A percentile compares a stretch with the other conserved stretches of the same genome.
Conservation (phyloP, 2,797 vertebrate genomes). For the Numenius phaeopus region DNA sequence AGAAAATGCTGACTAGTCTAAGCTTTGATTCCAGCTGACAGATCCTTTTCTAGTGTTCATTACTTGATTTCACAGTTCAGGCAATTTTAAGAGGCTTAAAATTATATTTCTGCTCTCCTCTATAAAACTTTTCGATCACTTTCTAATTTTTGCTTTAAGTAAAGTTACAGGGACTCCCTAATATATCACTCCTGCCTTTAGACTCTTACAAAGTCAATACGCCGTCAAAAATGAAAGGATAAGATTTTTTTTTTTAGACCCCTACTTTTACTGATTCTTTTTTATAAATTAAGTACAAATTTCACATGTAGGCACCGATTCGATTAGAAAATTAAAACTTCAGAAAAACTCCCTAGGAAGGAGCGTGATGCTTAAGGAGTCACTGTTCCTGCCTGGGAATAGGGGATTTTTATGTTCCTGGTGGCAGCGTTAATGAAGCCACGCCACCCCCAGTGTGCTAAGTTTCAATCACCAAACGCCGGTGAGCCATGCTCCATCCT, state of each 20-base stretch:
- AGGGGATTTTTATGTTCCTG: not conserved
- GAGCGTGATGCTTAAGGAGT: not conserved
- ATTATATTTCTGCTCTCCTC: slow-evolving; percentile 78
- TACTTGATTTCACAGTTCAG: slow-evolving; percentile 88
- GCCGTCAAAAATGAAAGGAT: slow-evolving; percentile 2
- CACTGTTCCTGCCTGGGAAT: not conserved
- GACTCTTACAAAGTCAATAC: slow-evolving; percentile 34
- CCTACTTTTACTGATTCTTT: not conserved
- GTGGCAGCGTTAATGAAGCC: not conserved
- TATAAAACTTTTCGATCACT: slow-evolving; percentile 76
- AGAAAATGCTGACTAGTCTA: slow-evolving; percentile 88
- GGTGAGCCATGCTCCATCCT: not conserved
- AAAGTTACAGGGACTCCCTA: slow-evolving; percentile 47
- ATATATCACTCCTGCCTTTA: slow-evolving; percentile 26
- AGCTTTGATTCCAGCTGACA: slow-evolving; percentile 90
- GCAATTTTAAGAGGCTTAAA: slow-evolving; percentile 82
- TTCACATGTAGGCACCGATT: not conserved
- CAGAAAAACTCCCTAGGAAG: not conserved
- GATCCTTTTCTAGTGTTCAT: slow-evolving; percentile 89
- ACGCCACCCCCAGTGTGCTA: not conserved
- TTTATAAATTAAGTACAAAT: not conserved
- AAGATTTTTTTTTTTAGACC: not conserved
- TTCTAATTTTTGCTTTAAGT: slow-evolving; percentile 76
- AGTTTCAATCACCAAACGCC: not conserved
- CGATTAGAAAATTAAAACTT: not conserved